phyloP scores from a whole-genome alignment of 2,113 vertebrate genomes.

The Rhegmatorhina hoffmannsi region DNA sequence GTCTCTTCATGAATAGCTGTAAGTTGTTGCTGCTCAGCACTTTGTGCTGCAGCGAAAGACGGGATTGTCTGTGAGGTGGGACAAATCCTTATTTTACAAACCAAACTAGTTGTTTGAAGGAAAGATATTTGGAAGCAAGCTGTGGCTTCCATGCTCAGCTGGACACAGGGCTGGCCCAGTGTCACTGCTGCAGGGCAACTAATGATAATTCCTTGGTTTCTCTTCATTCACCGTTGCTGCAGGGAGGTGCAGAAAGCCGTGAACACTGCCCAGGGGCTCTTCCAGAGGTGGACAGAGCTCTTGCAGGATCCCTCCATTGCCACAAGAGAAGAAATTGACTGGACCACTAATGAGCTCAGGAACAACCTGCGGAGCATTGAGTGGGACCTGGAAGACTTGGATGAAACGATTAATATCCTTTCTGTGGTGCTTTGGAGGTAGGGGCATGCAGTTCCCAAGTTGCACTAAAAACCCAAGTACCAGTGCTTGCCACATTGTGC shows the following conservation, averaged over 20 bases:
- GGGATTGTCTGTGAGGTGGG: not conserved
- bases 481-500: not conserved
- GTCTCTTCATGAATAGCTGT: not conserved
- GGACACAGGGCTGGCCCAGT: fast-evolving
- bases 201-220: not conserved
- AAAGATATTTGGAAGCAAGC: not conserved
- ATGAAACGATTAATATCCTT: constrained; percentile 99
- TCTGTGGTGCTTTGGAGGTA: not conserved
- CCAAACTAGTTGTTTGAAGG: not conserved
- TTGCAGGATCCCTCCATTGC: constrained; percentile 85
- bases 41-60: not conserved
- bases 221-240: not conserved
- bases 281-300: constrained; percentile 93
- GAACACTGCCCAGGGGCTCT: constrained; percentile 92
- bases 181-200: not conserved
- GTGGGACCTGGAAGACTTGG: constrained; percentile 97
- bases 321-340: constrained; percentile 94
- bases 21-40: not conserved
- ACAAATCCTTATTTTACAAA: not conserved
- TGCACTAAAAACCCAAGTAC: not conserved
- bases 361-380: constrained; percentile 97
- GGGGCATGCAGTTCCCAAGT: fast-evolving
- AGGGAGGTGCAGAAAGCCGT: constrained; percentile 98
- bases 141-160: not conserved
- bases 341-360: constrained; percentile 97